These are phyloP conservation scores for Pseudochromis fuscus DNA, from an alignment of 2,797 vertebrate genomes.

Conservation along the genomic window DNA sequence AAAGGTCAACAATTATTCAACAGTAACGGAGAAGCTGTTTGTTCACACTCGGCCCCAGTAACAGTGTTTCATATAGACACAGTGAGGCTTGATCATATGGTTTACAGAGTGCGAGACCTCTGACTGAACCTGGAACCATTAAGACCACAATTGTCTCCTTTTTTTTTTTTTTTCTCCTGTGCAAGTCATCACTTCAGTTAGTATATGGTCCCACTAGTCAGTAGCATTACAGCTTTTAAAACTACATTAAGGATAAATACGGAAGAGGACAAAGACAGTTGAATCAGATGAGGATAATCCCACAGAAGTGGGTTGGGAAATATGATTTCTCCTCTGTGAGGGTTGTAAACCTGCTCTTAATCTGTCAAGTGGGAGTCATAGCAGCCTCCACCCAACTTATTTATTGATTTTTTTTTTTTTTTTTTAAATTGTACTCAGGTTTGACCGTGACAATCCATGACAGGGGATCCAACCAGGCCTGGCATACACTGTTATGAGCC, in stretches of 20 bases:
- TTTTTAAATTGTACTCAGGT: conserved; percentile 45
- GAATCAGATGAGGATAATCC: conserved; percentile 59
- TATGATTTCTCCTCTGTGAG: conserved; percentile 37
- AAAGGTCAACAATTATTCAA: conserved; percentile 56
- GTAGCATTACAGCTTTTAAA: conserved; percentile 38
- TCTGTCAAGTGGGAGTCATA: conserved; percentile 60
- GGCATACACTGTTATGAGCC: conserved; percentile 46
- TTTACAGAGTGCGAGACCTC: conserved; percentile 26
- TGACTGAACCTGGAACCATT: conserved; percentile 38
- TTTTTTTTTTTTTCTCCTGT: conserved; percentile 12
- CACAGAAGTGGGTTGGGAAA: conserved; percentile 44
- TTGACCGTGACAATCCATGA: conserved; percentile 64
- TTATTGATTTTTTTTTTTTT: conserved; percentile 58
- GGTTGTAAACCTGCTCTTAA: conserved; percentile 63
- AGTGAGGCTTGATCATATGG: conserved; percentile 12
- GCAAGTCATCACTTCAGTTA: conserved; percentile 16
- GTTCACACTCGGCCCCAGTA: not conserved
- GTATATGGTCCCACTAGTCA: not conserved
- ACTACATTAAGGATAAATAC: conserved; percentile 40
- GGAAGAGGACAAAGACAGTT: conserved; percentile 13
- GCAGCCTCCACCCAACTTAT: conserved; percentile 15
- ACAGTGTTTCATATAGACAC: conserved; percentile 6
- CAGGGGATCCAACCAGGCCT: conserved; percentile 39
- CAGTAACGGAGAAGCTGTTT: conserved; percentile 26
- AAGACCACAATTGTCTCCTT: conserved; percentile 13